These are phyloP conservation scores for Corythaeola cristata DNA, from an alignment of 2,113 vertebrate genomes.

Conservation along the genomic window DNA sequence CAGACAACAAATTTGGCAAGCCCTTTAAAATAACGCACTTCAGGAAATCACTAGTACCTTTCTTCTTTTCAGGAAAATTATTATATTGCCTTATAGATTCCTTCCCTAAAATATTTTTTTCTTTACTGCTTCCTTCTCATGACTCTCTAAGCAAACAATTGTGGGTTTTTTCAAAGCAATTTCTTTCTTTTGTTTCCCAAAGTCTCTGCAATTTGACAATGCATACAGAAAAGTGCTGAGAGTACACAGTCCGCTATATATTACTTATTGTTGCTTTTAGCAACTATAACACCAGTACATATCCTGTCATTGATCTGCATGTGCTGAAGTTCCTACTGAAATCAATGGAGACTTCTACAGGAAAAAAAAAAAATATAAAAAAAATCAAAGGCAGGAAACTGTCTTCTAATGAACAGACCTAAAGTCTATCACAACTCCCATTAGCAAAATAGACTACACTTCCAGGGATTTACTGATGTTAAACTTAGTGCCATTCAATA, in stretches of 20 bases:
- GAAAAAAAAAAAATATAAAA: not conserved
- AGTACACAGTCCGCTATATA: not conserved
- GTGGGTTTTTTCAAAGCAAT: not conserved
- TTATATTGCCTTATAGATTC: not conserved
- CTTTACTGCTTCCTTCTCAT: not conserved
- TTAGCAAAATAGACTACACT: not conserved
- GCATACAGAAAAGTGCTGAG: not conserved
- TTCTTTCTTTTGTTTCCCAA: not conserved
- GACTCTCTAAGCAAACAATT: not conserved
- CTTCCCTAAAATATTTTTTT: not conserved
- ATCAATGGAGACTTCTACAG: constrained; percentile 3
- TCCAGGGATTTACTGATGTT: not conserved
- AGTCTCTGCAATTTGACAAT: not conserved
- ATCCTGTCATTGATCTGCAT: constrained; percentile 35
- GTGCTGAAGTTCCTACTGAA: not conserved
- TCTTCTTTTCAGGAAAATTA: not conserved
- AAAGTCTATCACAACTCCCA: not conserved
- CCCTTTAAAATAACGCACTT: not conserved
- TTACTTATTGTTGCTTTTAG: not conserved
- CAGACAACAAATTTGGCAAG: not conserved
- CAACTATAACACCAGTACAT: not conserved
- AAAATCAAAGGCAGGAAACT: not conserved
- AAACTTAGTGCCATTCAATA: not conserved
- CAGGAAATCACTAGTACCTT: not conserved
- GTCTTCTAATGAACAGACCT: not conserved